Conservation (phyloP, 1,140 invertebrate genomes). For the Phymorhynchus buccinoides region DNA sequence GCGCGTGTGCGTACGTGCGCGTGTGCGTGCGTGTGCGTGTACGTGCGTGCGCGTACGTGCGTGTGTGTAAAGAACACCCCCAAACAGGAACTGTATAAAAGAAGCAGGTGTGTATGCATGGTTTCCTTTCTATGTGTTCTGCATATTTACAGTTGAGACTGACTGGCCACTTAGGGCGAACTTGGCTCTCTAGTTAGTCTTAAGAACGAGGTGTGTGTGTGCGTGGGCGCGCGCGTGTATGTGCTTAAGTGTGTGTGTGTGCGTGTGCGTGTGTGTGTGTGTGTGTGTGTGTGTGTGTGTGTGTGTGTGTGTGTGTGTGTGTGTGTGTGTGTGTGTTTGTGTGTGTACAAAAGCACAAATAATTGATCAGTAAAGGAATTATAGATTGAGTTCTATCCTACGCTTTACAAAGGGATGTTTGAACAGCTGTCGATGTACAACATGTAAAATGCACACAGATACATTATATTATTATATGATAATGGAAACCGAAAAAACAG, state of each 20-base stretch:
- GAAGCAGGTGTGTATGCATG: background rate
- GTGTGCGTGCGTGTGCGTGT: background rate
- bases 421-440: no score
- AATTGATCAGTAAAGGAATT: no score
- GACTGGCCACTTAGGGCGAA: no score
- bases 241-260: background rate
- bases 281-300: background rate
- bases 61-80: conserved; percentile 13
- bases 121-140: no score
- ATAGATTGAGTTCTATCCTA: no score
- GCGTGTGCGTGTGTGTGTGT: background rate
- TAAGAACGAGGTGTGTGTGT: background rate
- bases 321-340: background rate
- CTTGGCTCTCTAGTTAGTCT: no score
- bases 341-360: background rate
- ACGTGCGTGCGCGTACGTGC: background rate
- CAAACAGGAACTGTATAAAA: no score
- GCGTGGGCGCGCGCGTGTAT: background rate
- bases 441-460: no score
- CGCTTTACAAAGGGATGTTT: no score
- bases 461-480: no score
- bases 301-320: background rate
- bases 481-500: no score
- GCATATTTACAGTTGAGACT: no score
- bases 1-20: background rate